phyloP scores from a whole-genome alignment of 2,888 invertebrate genomes.

The Tortrix viridana region DNA sequence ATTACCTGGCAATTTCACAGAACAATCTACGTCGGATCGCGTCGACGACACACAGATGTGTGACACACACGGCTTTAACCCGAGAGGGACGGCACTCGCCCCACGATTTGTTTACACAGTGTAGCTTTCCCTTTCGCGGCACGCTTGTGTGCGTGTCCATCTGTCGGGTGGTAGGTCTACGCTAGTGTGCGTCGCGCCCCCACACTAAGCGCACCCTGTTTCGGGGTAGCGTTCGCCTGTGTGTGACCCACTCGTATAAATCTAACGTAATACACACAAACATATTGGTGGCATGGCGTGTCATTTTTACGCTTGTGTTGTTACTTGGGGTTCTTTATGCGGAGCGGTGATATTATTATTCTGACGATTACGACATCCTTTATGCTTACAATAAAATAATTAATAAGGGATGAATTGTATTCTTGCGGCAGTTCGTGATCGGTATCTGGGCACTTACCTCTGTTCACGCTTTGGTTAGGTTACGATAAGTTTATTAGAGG shows the following conservation, averaged over 20 bases:
- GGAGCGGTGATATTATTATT: slow-evolving; percentile 83
- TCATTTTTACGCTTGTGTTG: slow-evolving; percentile 84
- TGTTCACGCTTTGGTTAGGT: slow-evolving; percentile 70
- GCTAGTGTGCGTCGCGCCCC: slow-evolving; percentile 70
- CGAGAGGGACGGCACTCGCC: slow-evolving; percentile 75
- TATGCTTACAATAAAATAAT: slow-evolving; percentile 84
- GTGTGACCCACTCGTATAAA: slow-evolving; percentile 84
- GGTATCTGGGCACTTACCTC: slow-evolving; percentile 75
- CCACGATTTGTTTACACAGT: slow-evolving; percentile 82
- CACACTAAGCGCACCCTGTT: slow-evolving; percentile 69
- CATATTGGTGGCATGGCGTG: slow-evolving; percentile 81
- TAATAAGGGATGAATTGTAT: slow-evolving; percentile 83
- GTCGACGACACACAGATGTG: slow-evolving; percentile 76
- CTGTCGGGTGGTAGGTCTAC: slow-evolving; percentile 71
- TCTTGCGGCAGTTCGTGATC: slow-evolving; percentile 77
- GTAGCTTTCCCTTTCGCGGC: slow-evolving; percentile 80
- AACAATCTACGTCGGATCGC: slow-evolving; percentile 79
- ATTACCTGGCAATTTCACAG: slow-evolving; percentile 85
- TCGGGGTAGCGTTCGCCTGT: slow-evolving; percentile 70
- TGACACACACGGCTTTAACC: slow-evolving; percentile 75
- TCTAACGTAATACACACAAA: slow-evolving; percentile 82
- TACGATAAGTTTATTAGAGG: slow-evolving; percentile 69
- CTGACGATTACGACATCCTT: slow-evolving; percentile 83
- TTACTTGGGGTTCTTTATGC: slow-evolving; percentile 82
- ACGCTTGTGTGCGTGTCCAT: slow-evolving; percentile 76